Base-by-base conservation (phyloP, 1,140 invertebrate species). In the Ectropis grisescens region DNA sequence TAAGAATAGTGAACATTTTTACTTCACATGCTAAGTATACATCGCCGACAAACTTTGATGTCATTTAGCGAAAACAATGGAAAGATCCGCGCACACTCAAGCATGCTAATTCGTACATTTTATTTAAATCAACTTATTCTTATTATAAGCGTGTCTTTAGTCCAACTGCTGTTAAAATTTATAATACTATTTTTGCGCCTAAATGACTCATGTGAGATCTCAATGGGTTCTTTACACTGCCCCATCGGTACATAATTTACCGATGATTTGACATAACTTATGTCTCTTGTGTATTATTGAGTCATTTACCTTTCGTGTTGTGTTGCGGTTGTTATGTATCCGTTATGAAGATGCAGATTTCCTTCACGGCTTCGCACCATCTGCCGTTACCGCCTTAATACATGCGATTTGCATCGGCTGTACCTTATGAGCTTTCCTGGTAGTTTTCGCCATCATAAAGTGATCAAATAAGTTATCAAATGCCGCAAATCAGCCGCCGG, bases 21-120 rank as follows among this genome's bases (percentile, higher is more conserved):
- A 74, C 62, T 79, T 79, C 60, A 60, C 67, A 76, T 75, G 56
- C 66, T 74, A 62, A 74, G n/a, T 75, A 74, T 58, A 70, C 41
- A 52, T 58, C 51, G 60, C 58, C 65, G 67, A 52, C 52, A 65
- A 70, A 75, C 75, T 80, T 80, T 80, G 75, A 80, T 69, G 72
- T 80, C 71, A 67, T 80, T 80, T 80, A 80, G 70, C 70, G 66
- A 76, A 76, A 75, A 78, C 75, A 80, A 80, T 80, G 75, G 75
- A 70, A 72, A 74, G 68, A 78, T 69, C 36, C 57, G 43, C 28
- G 54, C 44, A 15, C 49, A 24, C 44, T 46, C 55, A 56, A 45
- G 75, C 66, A 80, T 80, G 52, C 68, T 69, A 71, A 80, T 67
- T 57, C 37, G 28, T 29, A 62, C 54, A 66, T 72, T 69, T 80